Percentiles rank a stretch among this genome's conserved stretches.
phyloP scores from a whole-genome alignment of 2,888 invertebrate species.

The Eristalis intricaria region DNA sequence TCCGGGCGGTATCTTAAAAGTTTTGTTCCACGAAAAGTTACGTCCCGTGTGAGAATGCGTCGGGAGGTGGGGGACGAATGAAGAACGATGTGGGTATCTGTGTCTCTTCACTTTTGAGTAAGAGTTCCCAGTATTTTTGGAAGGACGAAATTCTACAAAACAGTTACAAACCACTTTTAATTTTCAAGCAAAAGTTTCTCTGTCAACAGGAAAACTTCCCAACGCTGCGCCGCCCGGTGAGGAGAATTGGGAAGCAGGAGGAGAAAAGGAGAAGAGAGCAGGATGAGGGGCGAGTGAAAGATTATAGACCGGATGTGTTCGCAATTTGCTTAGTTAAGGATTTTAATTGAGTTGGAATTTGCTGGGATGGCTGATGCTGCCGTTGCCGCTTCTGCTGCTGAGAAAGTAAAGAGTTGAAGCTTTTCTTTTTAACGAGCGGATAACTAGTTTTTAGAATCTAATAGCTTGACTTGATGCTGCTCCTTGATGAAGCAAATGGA shows the following conservation, averaged over 20 bases:
- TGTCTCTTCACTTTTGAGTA: conserved; percentile 15
- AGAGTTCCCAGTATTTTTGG: conserved; percentile 39
- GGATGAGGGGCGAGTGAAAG: neutral
- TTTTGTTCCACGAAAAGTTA: conserved; percentile 16
- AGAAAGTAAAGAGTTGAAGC: neutral
- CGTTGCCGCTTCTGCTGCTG: neutral
- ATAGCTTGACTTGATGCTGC: neutral
- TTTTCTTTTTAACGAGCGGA: conserved; percentile 1
- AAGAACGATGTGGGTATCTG: conserved; percentile 12
- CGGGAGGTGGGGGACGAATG: neutral
- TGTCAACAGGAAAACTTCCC: conserved; percentile 60
- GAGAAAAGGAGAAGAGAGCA: neutral
- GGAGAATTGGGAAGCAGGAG: neutral
- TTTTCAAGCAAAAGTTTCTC: conserved; percentile 62
- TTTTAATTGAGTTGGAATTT: conserved; percentile 65
- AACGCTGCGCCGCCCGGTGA: neutral
- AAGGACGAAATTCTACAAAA: conserved; percentile 27
- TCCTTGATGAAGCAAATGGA: neutral
- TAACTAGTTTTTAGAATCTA: conserved; percentile 4
- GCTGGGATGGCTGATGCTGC: neutral
- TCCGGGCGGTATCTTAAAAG: conserved; percentile 15
- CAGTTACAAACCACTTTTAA: conserved; percentile 64
- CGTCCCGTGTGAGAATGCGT: neutral
- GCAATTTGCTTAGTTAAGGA: conserved; percentile 51
- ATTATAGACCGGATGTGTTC: conserved; percentile 53